Evolutionary conservation across 2,113 vertebrate species (phyloP), one percentile per base, ranked within the genome.

Genomic region (Theristicus caerulescens): DNA sequence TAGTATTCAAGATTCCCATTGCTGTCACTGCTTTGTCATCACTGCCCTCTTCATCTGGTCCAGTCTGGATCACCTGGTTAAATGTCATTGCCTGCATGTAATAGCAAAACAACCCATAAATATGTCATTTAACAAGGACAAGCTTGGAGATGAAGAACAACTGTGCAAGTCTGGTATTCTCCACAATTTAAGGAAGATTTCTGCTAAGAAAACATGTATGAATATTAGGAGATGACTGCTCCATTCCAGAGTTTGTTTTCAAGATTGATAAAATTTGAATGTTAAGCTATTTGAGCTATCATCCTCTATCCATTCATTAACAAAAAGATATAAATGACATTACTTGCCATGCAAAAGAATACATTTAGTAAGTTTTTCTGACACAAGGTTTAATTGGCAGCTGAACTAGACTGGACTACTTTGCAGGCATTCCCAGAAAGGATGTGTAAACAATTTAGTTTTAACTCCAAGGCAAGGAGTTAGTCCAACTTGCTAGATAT

Each of bases 21-120:
- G 99, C 99, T 11, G 99, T 99, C 82, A 99, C 99, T n/a, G 99
- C 99, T 97, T 99, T 99, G 97, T 99, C 99, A 95, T 99, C 99
- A 73, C 99, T 99, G 72, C 99, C 99, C 94, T 99, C 99, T 98
- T 99, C 99, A 84, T 99, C 99, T 34, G 99, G 99, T 32, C 99
- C 99, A 7, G 99, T 99, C 97, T 99, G 99, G 96, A 99, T 99
- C 90, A 99, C 99, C 95, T 99, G 99, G 97, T 99, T 99, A 98
- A 99, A 99, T 58, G 99, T 99, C 99, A 99, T 99, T 49, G 99
- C 99, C 99, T 99, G 97, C 47, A 94, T 0, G 0, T 6, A 96
- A 91, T 0, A 96, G 77, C 11, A 96, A 31, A 97, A 96, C 79
- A 54, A 49, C 27, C 46, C 62, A 52, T 62, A 86, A 49, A 26